Base-by-base conservation (phyloP, 2,888 invertebrate species). In the Heliconius sara region DNA sequence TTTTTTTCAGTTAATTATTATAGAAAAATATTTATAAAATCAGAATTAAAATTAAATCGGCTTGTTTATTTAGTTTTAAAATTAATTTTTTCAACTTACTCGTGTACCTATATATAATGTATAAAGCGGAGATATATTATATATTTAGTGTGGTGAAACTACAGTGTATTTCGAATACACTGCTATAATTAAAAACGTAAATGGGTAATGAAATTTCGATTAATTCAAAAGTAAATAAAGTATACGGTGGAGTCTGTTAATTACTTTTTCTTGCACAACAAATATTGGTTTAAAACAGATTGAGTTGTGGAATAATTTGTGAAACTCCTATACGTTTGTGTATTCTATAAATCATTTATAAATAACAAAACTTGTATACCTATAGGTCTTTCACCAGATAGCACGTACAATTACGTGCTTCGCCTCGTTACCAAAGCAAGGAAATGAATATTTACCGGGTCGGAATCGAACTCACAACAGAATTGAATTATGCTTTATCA, bases 241-340 rank as follows among this genome's bases (percentile, higher is more conserved):
- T 65, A 68, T 67, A 43, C 43, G 43, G 68, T 43, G 16, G 25
- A 39, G 43, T 68, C 39, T n/a, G 68, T 68, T 68, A 68, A 68
- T 68, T 39, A 68, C 68, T 68, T 68, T 68, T 68, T 68, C 39
- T 68, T 68, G 13, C 34, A 39, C 68, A 68, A 43, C 16, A 68
- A 68, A 68, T 68, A 68, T 68, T 68, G 68, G 43, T 2, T 68
- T 68, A 13, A n/a, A 68, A 6, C 68, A 68, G n/a, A 68, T 43
- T 25, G 68, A n/a, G 25, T 68, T 68, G 25, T 7, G 25, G 43
- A 43, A 22, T n/a, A 68, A n/a, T 43, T 43, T 25, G 39, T 13
- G n/a, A 43, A 39, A 39, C 5, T 2, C 43, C 39, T 6, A 65
- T 65, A 27, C 65, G 27, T 13, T 27, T 27, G 5, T 63, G 27